Evolutionary conservation across 2,888 invertebrate genomes (phyloP).

Genomic region (Hedychridium roseum): DNA sequence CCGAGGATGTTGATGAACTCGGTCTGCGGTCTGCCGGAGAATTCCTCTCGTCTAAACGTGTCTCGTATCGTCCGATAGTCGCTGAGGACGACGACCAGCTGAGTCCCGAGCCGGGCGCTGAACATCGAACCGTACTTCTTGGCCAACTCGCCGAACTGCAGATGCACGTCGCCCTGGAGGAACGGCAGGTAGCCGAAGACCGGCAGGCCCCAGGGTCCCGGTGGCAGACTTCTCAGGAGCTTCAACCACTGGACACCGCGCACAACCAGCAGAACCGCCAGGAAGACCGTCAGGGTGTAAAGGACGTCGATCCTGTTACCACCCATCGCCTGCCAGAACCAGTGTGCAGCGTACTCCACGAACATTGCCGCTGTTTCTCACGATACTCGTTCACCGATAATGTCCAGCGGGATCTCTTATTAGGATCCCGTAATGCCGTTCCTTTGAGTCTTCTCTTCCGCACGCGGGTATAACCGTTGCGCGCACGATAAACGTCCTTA

Average conservation of each 20-base stretch:
- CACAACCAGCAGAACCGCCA: slow-evolving; percentile 63
- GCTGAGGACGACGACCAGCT: slow-evolving; percentile 84
- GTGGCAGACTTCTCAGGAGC: slow-evolving; percentile 71
- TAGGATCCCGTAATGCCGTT: too few relatives aligned
- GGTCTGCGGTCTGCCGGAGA: slow-evolving; percentile 86
- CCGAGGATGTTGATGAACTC: slow-evolving; percentile 86
- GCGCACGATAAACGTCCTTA: slow-evolving; percentile 1
- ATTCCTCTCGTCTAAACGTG: slow-evolving; percentile 85
- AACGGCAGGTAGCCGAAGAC: slow-evolving; percentile 85
- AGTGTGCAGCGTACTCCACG: slow-evolving; percentile 47
- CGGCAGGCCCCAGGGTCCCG: slow-evolving; percentile 89
- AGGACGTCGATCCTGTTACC: slow-evolving; percentile 41
- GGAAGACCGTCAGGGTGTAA: slow-evolving; percentile 64
- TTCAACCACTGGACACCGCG: slow-evolving; percentile 58
- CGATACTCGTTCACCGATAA: not conserved
- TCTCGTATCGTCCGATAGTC: slow-evolving; percentile 87
- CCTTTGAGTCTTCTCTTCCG: not conserved
- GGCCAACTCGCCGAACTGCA: slow-evolving; percentile 79
- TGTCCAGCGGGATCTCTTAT: too few relatives aligned
- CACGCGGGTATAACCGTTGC: not conserved
- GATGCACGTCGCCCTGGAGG: slow-evolving; percentile 77
- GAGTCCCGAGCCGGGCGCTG: slow-evolving; percentile 81
- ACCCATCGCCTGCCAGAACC: slow-evolving; percentile 43
- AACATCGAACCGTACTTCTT: slow-evolving; percentile 83
- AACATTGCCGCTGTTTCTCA: slow-evolving; percentile 39